Evolutionary conservation across 2,797 vertebrate genomes (phyloP).

Genomic region (Mormyrus hasselquistii): DNA sequence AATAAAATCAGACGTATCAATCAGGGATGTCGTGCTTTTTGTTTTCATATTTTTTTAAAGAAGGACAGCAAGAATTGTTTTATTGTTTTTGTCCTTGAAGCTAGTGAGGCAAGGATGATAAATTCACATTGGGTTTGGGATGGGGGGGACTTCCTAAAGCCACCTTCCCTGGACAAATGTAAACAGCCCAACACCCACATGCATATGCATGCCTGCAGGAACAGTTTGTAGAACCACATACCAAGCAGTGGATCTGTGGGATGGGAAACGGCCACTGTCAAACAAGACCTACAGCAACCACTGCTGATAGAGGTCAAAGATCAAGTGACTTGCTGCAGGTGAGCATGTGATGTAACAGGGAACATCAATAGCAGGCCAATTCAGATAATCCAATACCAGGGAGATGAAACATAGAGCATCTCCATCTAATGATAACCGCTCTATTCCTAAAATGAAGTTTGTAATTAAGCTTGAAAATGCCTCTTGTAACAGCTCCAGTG

Average conservation of each 20-base stretch:
- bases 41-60: neutral
- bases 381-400: neutral
- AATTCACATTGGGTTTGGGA: neutral
- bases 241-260: neutral
- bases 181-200: neutral
- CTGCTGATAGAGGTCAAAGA: neutral
- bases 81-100: neutral
- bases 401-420: neutral
- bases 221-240: neutral
- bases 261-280: neutral
- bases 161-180: neutral
- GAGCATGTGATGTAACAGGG: neutral
- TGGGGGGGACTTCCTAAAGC: neutral
- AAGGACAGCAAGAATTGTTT: neutral
- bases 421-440: neutral
- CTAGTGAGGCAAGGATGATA: conserved; percentile 1
- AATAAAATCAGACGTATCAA: conserved; percentile 8
- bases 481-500: neutral
- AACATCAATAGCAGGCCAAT: neutral
- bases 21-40: neutral
- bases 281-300: no score
- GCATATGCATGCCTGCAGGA: neutral
- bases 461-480: neutral
- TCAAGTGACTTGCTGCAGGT: neutral
- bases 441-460: neutral